Percentiles rank a stretch among this genome's conserved stretches.
Conservation (phyloP, 1,140 invertebrate species). For the Subanguina moxae region DNA sequence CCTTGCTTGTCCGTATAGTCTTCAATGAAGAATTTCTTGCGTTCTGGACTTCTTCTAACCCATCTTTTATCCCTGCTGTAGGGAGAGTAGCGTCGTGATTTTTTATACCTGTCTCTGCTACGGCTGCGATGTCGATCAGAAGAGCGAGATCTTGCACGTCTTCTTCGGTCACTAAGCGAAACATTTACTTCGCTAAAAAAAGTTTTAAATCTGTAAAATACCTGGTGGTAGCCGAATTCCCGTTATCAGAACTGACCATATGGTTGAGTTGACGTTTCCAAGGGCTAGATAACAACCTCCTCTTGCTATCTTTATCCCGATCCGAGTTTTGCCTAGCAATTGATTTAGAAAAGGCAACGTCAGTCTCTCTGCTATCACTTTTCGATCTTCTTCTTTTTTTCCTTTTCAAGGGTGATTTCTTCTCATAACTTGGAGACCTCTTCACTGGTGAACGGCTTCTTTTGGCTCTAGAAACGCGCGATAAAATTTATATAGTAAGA, state of each 20-base stretch:
- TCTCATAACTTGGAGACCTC: not conserved
- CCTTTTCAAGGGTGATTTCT: not conserved
- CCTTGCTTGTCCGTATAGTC: slow-evolving; percentile 23
- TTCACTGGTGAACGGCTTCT: not conserved
- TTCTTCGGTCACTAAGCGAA: not conserved
- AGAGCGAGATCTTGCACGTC: not conserved
- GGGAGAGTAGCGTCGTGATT: not conserved
- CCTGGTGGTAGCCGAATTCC: no score
- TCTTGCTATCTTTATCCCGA: not conserved
- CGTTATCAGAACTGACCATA: no score
- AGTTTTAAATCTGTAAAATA: no score
- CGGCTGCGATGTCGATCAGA: not conserved
- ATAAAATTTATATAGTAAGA: not conserved
- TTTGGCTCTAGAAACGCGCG: not conserved
- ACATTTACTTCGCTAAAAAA: not conserved
- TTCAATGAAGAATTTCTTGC: not conserved
- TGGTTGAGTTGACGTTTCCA: not conserved
- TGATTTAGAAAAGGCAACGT: not conserved
- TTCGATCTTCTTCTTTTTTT: not conserved
- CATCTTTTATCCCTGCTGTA: not conserved
- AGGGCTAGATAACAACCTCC: not conserved
- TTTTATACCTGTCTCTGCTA: not conserved
- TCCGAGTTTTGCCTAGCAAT: not conserved
- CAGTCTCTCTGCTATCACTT: not conserved
- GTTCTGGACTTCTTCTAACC: not conserved